phyloP scores from a whole-genome alignment of 2,113 vertebrate genomes.

The Trachemys scripta region DNA sequence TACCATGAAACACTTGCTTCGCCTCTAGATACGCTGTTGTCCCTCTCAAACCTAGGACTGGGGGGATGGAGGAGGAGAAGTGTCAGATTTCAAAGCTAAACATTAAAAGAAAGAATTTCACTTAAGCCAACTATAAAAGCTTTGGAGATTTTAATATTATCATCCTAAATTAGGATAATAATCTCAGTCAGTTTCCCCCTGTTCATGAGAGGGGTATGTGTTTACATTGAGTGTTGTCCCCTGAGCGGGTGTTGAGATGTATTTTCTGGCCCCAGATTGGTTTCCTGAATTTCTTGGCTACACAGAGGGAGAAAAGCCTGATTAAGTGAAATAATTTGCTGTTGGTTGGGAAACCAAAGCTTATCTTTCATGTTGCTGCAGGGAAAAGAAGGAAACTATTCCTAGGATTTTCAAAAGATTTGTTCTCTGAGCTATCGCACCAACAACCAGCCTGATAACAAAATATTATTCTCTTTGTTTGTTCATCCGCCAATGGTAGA shows the following conservation, averaged over 20 bases:
- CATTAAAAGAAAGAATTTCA: constrained; percentile 24
- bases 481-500: constrained; percentile 43
- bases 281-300: constrained; percentile 28
- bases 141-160: constrained; percentile 19
- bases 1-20: constrained; percentile 5
- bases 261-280: constrained; percentile 6
- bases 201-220: background rate
- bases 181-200: constrained; percentile 17
- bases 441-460: constrained; percentile 60
- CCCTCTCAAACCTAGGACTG: background rate
- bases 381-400: constrained; percentile 36
- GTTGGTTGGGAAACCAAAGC: background rate
- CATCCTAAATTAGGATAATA: constrained; percentile 38
- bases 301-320: background rate
- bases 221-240: background rate
- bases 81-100: constrained; percentile 51
- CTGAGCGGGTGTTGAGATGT: background rate
- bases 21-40: constrained; percentile 38
- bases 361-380: constrained; percentile 4
- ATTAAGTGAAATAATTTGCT: constrained; percentile 14
- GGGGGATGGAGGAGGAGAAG: background rate
- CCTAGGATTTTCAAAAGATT: constrained; percentile 42
- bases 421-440: constrained; percentile 27
- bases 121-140: constrained; percentile 10
- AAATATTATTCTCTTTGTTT: constrained; percentile 27